Percentiles rank a stretch among this genome's conserved stretches.
Conservation (phyloP, 2,113 vertebrate genomes). For the Lepidiolamprologus cunningtoni region DNA sequence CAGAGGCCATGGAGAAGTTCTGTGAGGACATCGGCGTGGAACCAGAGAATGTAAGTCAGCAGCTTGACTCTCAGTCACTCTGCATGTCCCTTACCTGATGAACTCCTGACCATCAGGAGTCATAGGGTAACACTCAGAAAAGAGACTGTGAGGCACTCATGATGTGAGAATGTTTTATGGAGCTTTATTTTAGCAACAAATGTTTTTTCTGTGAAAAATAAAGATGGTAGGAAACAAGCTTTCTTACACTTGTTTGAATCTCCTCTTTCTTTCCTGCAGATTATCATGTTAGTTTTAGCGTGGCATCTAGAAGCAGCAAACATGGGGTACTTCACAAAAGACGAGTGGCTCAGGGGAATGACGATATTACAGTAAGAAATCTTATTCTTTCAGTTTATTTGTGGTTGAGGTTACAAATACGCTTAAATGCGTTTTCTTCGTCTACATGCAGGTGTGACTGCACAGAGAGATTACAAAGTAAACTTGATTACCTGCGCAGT, state of each 20-base stretch:
- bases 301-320: conserved; percentile 94
- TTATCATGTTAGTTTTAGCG: conserved; percentile 96
- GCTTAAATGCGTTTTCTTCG: neutral
- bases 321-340: conserved; percentile 98
- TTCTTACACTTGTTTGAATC: neutral
- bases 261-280: conserved; percentile 59
- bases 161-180: neutral
- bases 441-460: conserved; percentile 81
- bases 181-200: neutral
- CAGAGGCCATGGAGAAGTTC: conserved; percentile 97
- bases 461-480: conserved; percentile 87
- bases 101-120: neutral
- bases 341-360: conserved; percentile 98
- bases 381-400: neutral
- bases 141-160: neutral
- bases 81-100: neutral
- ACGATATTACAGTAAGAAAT: conserved; percentile 88
- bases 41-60: conserved; percentile 88
- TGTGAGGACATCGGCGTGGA: conserved; percentile 95
- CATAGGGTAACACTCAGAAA: neutral
- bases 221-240: neutral
- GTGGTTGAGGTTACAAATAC: neutral
- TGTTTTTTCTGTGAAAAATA: neutral
- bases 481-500: conserved; percentile 86
- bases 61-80: neutral